Base-by-base conservation (phyloP, 2,113 vertebrate genomes). In the Steatornis caripensis region DNA sequence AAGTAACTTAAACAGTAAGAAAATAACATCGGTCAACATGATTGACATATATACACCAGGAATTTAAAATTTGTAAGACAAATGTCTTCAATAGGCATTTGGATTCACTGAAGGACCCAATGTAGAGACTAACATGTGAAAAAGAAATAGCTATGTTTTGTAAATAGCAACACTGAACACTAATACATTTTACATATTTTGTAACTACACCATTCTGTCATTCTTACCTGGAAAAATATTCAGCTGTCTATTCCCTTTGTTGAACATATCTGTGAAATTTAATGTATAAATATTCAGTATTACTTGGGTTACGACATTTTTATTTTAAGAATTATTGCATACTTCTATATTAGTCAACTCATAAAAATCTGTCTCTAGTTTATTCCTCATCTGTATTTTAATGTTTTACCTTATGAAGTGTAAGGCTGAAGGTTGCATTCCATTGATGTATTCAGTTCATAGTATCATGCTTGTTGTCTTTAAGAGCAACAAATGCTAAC, bases 351-450 rank as follows among this genome's bases (percentile, higher is more conserved):
- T 90, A 97, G 96, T 93, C 53, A 37, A 82, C 45, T 66, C 4
- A 95, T 49, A 62, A 90, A n/a, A 95, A 97, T 96, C 78, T 80
- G n/a, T 65, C 34, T 92, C 89, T 62, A 66, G 10, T 62, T 94
- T 90, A 88, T 96, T 92, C 17, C 12, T 96, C 85, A 92, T 94
- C 74, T 96, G 54, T 90, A 93, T 96, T 97, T 97, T 94, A 96
- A 95, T 86, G 68, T 84, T 45, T 45, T 82, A 60, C 23, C 1
- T 46, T 74, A 34, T 18, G 26, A 96, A 92, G 43, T 90, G 60
- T 68, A 90, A 62, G 43, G 61, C 5, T 41, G 72, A 90, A 95
- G 26, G 45, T 66, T 96, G 24, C 32, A 43, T 77, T 46, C 54
- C 64, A 36, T 46, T 91, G 12, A 43, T 80, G 49, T 93, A n/a